Conservation (phyloP, 2,113 vertebrate genomes). For the Diadophis punctatus region DNA sequence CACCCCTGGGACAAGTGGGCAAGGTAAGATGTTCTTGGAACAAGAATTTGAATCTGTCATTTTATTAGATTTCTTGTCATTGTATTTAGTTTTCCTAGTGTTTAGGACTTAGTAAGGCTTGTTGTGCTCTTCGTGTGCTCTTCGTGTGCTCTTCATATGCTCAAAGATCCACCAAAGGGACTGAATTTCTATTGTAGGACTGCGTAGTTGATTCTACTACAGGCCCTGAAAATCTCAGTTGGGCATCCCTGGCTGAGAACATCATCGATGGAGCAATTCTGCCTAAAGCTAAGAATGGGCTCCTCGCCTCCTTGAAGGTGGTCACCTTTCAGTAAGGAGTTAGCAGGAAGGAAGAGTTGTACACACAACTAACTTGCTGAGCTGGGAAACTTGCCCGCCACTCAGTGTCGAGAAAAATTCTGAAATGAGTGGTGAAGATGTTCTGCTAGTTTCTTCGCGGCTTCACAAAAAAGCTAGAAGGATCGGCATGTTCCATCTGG, state of each 20-base stretch:
- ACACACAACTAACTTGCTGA: background rate
- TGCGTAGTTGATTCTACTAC: too few species aligned
- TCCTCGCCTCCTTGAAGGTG: background rate
- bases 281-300: background rate
- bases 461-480: background rate
- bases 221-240: background rate
- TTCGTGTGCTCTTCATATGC: background rate
- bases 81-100: background rate
- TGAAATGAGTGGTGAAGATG: background rate
- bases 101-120: background rate
- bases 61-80: background rate
- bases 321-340: background rate
- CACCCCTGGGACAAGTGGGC: background rate
- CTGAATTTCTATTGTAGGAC: background rate
- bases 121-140: background rate
- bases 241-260: background rate
- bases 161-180: background rate
- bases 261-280: background rate
- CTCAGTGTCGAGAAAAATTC: too few species aligned
- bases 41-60: background rate
- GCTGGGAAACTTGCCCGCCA: background rate
- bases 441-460: background rate
- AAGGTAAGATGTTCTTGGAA: background rate
- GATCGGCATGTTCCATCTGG: background rate
- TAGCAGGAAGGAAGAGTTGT: background rate